Percentiles rank a stretch among this genome's conserved stretches.
These are phyloP conservation scores for Pyrocephalus nanus DNA, from an alignment of 2,797 vertebrate genomes.

Conservation along the genomic window DNA sequence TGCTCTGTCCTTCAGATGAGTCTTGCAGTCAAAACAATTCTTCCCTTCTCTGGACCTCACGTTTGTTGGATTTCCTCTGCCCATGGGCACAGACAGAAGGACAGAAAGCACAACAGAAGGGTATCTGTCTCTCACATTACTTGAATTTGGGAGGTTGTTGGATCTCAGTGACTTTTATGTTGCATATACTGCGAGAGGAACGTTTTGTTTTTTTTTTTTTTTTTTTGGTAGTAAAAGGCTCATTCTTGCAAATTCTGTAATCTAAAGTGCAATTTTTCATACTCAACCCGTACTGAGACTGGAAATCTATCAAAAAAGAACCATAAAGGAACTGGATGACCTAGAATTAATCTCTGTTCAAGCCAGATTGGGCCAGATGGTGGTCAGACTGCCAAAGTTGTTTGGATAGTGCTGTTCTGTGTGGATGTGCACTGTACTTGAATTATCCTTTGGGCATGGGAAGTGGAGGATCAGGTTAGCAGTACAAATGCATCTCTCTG, in stretches of 20 bases:
- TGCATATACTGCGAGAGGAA: background rate
- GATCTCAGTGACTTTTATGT: background rate
- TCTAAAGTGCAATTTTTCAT: background rate
- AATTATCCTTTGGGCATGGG: background rate
- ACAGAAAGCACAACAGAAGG: background rate
- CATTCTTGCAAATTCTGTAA: background rate
- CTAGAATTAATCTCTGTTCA: background rate
- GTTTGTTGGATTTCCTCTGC: background rate
- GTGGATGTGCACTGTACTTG: background rate
- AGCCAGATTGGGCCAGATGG: slow-evolving; percentile 4
- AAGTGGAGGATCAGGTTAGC: background rate
- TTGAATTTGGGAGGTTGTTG: background rate
- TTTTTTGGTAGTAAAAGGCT: background rate
- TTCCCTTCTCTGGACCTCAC: background rate
- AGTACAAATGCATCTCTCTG: background rate
- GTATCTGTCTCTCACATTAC: background rate
- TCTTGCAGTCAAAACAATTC: background rate
- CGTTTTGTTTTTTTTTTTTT: too few relatives aligned
- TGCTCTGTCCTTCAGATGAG: background rate
- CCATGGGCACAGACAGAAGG: background rate
- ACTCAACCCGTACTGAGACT: background rate
- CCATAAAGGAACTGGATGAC: background rate
- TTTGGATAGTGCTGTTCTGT: background rate
- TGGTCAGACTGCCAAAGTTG: background rate
- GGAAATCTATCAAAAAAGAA: background rate